Percentiles rank a stretch among this genome's conserved stretches.
phyloP scores from a whole-genome alignment of 1,140 invertebrate species.

The Drepana arcuata region DNA sequence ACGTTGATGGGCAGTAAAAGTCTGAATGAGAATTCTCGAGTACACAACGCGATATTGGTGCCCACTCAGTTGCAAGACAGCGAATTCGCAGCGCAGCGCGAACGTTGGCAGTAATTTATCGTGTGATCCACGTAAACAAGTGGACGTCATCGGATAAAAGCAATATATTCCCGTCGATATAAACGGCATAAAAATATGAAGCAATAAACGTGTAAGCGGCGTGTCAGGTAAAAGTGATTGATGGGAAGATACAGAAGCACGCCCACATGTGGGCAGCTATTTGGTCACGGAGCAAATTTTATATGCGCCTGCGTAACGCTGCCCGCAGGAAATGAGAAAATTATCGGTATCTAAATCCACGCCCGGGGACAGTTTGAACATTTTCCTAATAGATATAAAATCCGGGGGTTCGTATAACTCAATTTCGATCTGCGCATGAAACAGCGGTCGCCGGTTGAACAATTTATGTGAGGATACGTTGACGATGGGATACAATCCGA shows the following conservation, averaged over 20 bases:
- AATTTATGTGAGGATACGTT: conserved; percentile 37
- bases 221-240: conserved; percentile 41
- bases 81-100: too few species aligned
- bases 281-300: conserved; percentile 29
- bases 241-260: conserved; percentile 31
- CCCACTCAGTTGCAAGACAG: too few species aligned
- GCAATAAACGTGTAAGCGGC: conserved; percentile 28
- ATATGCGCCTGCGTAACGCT: conserved; percentile 35
- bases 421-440: conserved; percentile 39
- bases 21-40: too few species aligned
- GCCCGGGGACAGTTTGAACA: conserved; percentile 40
- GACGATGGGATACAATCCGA: conserved; percentile 12
- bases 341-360: conserved; percentile 58
- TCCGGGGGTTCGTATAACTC: conserved; percentile 57
- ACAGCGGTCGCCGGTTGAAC: conserved; percentile 14
- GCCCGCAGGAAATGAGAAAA: conserved; percentile 59
- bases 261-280: conserved; percentile 18
- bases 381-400: conserved; percentile 67
- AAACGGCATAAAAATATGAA: conserved; percentile 19
- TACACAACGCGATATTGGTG: too few species aligned
- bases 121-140: conserved; percentile 5
- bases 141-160: conserved; percentile 2
- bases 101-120: too few species aligned
- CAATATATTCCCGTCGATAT: conserved; percentile 8
- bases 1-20: too few species aligned